Conservation (phyloP, 2,797 vertebrate genomes). For the Lutjanus argentimaculatus region DNA sequence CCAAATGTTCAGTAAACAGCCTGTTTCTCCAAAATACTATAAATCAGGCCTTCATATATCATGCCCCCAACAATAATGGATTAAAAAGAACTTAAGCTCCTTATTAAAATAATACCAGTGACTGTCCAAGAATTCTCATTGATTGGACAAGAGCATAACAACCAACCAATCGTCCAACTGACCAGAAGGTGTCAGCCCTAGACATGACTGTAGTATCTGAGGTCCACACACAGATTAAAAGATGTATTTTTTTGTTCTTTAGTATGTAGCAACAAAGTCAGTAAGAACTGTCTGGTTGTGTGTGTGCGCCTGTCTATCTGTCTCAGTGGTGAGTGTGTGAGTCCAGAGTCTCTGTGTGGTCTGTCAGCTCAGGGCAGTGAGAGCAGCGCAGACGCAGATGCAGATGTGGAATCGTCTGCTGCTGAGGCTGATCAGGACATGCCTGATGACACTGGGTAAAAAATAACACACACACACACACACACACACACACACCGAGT, state of each 20-base stretch:
- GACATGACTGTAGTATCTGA: neutral
- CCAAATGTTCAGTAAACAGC: too few relatives aligned
- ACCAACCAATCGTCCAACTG: too few relatives aligned
- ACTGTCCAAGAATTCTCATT: too few relatives aligned
- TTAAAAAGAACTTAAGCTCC: too few relatives aligned
- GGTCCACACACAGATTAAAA: neutral
- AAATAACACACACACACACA: conserved; percentile 1
- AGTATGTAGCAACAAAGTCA: neutral
- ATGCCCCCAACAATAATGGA: too few relatives aligned
- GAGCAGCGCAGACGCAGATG: conserved; percentile 77
- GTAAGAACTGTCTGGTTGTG: neutral
- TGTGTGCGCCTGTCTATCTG: conserved; percentile 7
- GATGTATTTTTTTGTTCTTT: neutral
- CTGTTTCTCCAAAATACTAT: too few relatives aligned
- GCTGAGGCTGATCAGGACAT: conserved; percentile 86
- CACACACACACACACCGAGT: conserved; percentile 1
- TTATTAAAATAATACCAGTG: too few relatives aligned
- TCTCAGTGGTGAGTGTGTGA: conserved; percentile 73
- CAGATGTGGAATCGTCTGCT: conserved; percentile 83
- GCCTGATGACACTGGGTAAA: conserved; percentile 76
- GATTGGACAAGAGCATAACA: too few relatives aligned
- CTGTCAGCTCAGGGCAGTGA: conserved; percentile 83
- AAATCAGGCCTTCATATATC: too few relatives aligned
- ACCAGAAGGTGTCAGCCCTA: too few relatives aligned
- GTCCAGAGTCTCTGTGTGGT: conserved; percentile 75